These are phyloP conservation scores for Tachysurus fulvidraco DNA, from an alignment of 2,113 vertebrate species.

Conservation along the genomic window DNA sequence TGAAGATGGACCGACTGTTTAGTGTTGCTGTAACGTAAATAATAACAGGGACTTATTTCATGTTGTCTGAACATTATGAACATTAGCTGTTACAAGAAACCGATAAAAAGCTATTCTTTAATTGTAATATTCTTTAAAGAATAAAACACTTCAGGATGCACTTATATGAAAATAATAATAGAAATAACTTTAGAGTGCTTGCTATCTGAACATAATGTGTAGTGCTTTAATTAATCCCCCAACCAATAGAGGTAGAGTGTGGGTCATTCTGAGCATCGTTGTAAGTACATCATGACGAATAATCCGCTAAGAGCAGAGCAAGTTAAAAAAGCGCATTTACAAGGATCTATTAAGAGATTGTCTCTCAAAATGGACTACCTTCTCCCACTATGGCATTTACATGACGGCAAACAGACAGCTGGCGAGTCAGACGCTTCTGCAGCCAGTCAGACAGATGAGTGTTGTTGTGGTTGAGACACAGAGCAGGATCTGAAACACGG, in stretches of 20 bases:
- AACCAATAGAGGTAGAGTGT: neutral
- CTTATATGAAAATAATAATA: too few relatives aligned
- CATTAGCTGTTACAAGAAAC: too few relatives aligned
- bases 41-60: too few relatives aligned
- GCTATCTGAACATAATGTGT: too few relatives aligned
- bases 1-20: too few relatives aligned
- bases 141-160: too few relatives aligned
- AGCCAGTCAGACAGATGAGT: constrained; percentile 63
- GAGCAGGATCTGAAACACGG: constrained; percentile 72
- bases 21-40: too few relatives aligned
- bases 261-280: neutral
- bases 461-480: constrained; percentile 64
- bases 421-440: constrained; percentile 26
- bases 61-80: too few relatives aligned
- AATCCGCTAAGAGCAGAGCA: neutral
- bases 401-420: constrained; percentile 15
- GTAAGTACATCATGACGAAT: neutral
- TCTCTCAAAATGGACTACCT: neutral
- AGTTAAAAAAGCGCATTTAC: neutral
- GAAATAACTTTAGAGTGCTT: too few relatives aligned
- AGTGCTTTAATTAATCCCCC: too few relatives aligned
- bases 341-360: neutral
- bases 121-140: too few relatives aligned
- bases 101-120: too few relatives aligned
- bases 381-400: neutral